Conservation (phyloP, 1,140 invertebrate genomes). For the Zaprionus ghesquierei region DNA sequence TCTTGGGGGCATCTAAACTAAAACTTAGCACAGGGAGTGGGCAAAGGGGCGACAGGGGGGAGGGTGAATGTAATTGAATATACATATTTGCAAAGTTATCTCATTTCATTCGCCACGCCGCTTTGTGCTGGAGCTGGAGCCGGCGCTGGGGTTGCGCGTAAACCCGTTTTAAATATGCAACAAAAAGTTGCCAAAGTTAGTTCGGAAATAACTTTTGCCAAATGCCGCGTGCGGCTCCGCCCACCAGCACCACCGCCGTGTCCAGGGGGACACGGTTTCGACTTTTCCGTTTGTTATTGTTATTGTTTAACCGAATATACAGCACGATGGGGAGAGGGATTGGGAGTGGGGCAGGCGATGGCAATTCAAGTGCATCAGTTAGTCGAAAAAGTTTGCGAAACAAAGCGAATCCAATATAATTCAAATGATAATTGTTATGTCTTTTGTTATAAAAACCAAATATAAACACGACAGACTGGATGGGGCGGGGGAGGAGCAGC, state of each 20-base stretch:
- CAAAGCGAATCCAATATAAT: conserved; percentile 56
- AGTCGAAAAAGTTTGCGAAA: conserved; percentile 39
- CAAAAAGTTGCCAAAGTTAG: conserved; percentile 57
- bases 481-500: neutral
- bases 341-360: neutral
- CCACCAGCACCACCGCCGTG: neutral
- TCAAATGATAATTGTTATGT: conserved; percentile 53
- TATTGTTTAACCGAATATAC: conserved; percentile 29
- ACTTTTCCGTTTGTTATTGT: conserved; percentile 22
- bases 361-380: conserved; percentile 19
- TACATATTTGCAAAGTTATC: conserved; percentile 64
- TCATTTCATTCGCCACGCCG: conserved; percentile 36
- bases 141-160: no score
- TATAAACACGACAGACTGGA: conserved; percentile 9
- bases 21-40: neutral
- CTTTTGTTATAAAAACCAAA: conserved; percentile 31
- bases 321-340: neutral
- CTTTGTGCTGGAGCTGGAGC: neutral
- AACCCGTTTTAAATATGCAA: conserved; percentile 65
- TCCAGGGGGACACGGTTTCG: conserved; percentile 1
- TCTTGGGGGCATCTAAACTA: conserved; percentile 1
- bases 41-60: neutral
- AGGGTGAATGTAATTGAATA: conserved; percentile 52
- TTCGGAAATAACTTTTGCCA: conserved; percentile 50
- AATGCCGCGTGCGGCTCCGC: conserved; percentile 26